phyloP scores from a whole-genome alignment of 2,797 vertebrate species.

The Pipistrellus nathusii region DNA sequence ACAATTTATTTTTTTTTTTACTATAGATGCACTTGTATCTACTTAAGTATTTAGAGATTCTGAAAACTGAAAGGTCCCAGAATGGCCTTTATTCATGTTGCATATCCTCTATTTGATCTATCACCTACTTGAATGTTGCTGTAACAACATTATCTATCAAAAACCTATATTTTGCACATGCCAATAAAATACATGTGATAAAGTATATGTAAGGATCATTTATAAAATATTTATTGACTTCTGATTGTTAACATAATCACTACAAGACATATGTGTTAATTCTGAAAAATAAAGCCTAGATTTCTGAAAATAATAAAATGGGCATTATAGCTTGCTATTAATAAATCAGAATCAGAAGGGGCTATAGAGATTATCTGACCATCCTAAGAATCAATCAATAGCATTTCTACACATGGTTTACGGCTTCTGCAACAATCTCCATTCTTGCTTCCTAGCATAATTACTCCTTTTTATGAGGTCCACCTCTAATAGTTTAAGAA shows the following conservation, averaged over 20 bases:
- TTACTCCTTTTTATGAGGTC: background rate
- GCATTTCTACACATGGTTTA: background rate
- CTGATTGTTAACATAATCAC: background rate
- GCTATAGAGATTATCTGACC: background rate
- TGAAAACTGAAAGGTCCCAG: background rate
- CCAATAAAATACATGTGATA: background rate
- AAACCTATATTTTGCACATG: background rate
- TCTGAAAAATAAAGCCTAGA: background rate
- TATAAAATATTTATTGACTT: conserved; percentile 20
- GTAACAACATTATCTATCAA: conserved; percentile 3
- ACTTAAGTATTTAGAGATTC: conserved; percentile 38
- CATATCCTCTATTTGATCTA: background rate
- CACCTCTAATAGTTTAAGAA: background rate
- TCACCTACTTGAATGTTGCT: background rate
- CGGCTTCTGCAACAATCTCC: background rate
- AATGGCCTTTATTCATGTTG: background rate
- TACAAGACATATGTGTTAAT: background rate
- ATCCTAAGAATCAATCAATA: background rate
- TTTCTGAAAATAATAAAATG: background rate
- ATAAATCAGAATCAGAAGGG: background rate
- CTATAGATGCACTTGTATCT: background rate
- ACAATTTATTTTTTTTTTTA: background rate
- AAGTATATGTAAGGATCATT: background rate
- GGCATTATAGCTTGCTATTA: background rate
- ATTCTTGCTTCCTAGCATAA: background rate